These are phyloP conservation scores for Rhimphoctona megacephalus DNA, from an alignment of 2,888 invertebrate genomes.

Conservation along the genomic window DNA sequence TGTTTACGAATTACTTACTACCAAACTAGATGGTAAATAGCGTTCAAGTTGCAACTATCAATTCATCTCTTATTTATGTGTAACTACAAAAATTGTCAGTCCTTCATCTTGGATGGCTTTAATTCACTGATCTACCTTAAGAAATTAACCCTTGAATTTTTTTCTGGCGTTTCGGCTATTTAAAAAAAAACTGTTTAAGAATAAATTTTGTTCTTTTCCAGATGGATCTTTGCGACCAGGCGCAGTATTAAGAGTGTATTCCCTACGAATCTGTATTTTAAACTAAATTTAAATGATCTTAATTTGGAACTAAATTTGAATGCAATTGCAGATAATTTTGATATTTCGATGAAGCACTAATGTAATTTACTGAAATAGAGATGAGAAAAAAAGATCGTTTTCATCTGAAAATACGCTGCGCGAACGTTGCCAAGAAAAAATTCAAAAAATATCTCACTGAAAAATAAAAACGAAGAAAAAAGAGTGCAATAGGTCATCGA, in stretches of 20 bases:
- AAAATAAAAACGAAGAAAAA: neutral
- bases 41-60: too few relatives aligned
- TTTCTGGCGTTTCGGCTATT: neutral
- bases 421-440: neutral
- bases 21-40: too few relatives aligned
- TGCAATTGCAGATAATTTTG: neutral
- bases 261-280: neutral
- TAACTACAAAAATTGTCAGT: too few relatives aligned
- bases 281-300: neutral
- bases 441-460: neutral
- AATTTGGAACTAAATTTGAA: neutral
- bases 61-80: too few relatives aligned
- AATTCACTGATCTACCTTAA: too few relatives aligned
- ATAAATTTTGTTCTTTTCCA: neutral
- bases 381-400: neutral
- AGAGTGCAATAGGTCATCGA: constrained; percentile 50
- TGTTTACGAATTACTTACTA: too few relatives aligned
- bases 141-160: neutral
- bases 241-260: neutral
- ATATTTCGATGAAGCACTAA: neutral
- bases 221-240: neutral
- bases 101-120: too few relatives aligned
- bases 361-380: neutral
- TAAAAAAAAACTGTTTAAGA: neutral
- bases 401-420: neutral